Evolutionary conservation across 2,113 vertebrate species (phyloP), one percentile per base, ranked within the genome.

Genomic region (Eidolon helvum): DNA sequence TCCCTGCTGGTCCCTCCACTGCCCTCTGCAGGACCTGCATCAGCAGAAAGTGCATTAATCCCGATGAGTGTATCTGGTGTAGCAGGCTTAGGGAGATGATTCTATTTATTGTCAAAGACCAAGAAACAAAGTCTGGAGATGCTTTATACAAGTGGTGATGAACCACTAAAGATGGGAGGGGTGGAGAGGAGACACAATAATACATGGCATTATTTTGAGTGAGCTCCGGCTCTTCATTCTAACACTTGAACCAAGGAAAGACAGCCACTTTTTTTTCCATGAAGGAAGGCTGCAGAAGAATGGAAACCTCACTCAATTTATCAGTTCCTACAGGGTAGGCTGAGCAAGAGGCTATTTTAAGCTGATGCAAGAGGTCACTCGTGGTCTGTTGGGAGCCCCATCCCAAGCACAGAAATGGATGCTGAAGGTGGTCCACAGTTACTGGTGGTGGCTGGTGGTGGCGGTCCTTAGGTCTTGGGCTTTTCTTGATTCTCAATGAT

Each of bases 401-500:
- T 4, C 85, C 74, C 77, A 68, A 74, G 93, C 82, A 75, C 61
- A 97, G 97, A 94, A 94, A 93, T 30, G 69, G 78, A 66, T 96
- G 97, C 91, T 96, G 95, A 94, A 57, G 90, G 92, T 96, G 98
- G 98, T 97, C 97, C 95, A 53, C 7, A 28, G 87, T 87, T 83
- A 96, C 95, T 86, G 57, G 57, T 87, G 89, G 94, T 53, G 68
- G 92, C 75, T 24, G 72, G 43, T 45, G 59, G 55, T 0, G 0
- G 79, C 30, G 57, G 79, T 85, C 68, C 84, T 91, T 90, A 93
- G 3, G 96, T 95, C 91, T 97, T 95, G 96, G 97, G 97, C 90
- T 98, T 98, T 94, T 95, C 97, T 10, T 96, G 98, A 65, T 96
- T 97, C 94, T 99, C 99, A 96, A 99, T 98, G 90, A 99, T 69